Evolutionary conservation across 2,797 vertebrate species (phyloP).

Genomic region (Eulemur rubriventer): DNA sequence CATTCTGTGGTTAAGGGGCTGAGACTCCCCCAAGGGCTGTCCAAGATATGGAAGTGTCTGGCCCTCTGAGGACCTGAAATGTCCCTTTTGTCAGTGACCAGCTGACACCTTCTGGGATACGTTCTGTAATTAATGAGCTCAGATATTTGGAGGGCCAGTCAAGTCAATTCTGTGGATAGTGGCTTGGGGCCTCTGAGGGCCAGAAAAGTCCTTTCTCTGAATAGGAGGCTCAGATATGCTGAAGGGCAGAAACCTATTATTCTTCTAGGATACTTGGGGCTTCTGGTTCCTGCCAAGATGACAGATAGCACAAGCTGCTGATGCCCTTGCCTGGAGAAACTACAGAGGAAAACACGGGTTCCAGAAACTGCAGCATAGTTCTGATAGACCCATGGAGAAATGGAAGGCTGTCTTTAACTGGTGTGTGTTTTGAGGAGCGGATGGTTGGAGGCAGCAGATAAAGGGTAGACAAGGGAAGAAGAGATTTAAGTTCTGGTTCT

Average conservation of each 20-base stretch:
- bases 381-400: neutral
- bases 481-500: constrained; percentile 4
- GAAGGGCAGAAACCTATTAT: neutral
- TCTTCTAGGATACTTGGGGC: neutral
- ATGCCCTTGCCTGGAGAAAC: constrained; percentile 16
- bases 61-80: neutral
- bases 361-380: neutral
- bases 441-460: neutral
- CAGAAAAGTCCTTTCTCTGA: constrained; percentile 10
- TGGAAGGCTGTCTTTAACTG: neutral
- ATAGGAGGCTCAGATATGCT: neutral
- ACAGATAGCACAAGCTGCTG: neutral
- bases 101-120: neutral
- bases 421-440: neutral
- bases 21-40: no score
- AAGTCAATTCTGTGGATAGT: constrained; percentile 20
- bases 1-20: neutral
- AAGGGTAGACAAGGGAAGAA: neutral
- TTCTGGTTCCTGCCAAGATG: neutral
- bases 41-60: neutral
- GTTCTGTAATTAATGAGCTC: constrained; percentile 15
- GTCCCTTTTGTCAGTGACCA: neutral
- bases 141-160: neutral
- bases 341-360: neutral
- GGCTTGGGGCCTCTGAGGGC: neutral